Base-by-base conservation (phyloP, 2,888 invertebrate genomes). In the Drosophila nr. fundita region DNA sequence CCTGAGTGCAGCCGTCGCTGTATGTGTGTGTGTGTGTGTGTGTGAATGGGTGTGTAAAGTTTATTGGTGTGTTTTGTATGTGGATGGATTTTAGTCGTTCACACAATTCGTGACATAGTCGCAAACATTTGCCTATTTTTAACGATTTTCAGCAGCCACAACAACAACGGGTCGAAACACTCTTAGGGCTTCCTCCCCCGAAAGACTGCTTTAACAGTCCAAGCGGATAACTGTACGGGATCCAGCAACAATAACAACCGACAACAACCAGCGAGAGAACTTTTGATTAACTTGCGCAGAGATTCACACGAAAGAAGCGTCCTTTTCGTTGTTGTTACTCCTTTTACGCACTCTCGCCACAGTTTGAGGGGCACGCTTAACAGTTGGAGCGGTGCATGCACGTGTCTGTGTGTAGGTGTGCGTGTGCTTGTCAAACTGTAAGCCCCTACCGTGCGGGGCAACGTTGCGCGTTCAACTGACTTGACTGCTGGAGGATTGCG, bases 391-490 rank as follows among this genome's bases (percentile, higher is more conserved):
- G 62, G 40, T 62, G 62, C 68, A 54, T 68, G 63, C 78, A 48
- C 34, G 40, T 53, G 59, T 24, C 27, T 15, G 30, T 15, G 45
- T 27, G 27, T 36, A 38, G 29, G 57, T 40, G 21, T 2, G 29
- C 3, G 6, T 53, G 61, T 63, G 52, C 78, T 36, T 62, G 53
- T 69, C 64, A 78, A 80, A 82, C 82, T 78, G 82, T 82, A 50
- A 34, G 66, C 57, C 64, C 67, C 53, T 68, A 71, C 71, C 58
- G 72, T 69, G 72, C 80, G 65, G 57, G 59, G 36, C 83, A 61
- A 82, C 83, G 70, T 75, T 86, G 88, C 87, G 85, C 83, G 78
- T 91, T 91, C 87, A 91, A 92, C 91, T 92, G 92, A 92, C 83
- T 32, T 66, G 66, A 58, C 50, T 55, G 53, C 59, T 62, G 82